Percentiles rank a stretch among this genome's conserved stretches.
phyloP scores from a whole-genome alignment of 2,797 vertebrate species.

The Clarias laeviceps region DNA sequence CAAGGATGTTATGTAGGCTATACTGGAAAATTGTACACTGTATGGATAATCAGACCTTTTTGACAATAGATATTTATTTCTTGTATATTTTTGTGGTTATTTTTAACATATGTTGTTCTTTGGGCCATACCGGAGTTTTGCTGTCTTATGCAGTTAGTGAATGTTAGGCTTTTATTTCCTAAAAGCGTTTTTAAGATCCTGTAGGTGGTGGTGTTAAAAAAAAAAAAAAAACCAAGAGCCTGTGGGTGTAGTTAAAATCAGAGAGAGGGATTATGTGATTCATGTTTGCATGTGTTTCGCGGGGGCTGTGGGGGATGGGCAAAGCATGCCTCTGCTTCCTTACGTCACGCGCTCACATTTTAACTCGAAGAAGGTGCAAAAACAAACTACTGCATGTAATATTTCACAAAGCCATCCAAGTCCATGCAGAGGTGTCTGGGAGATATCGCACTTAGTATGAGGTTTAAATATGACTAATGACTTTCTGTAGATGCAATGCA shows the following conservation, averaged over 20 bases:
- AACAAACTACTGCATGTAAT: neutral
- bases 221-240: conserved; percentile 50
- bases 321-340: conserved; percentile 11
- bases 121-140: neutral
- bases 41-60: neutral
- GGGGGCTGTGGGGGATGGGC: conserved; percentile 21
- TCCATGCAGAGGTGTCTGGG: neutral
- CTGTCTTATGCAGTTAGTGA: neutral
- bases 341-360: conserved; percentile 19
- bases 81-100: neutral
- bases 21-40: neutral
- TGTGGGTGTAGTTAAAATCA: conserved; percentile 47
- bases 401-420: neutral
- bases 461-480: neutral
- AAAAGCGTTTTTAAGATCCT: conserved; percentile 26
- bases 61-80: neutral
- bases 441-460: neutral
- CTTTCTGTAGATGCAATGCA: neutral
- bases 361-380: conserved; percentile 32
- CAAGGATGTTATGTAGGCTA: neutral
- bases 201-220: conserved; percentile 14
- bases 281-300: conserved; percentile 36
- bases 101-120: neutral
- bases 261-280: conserved; percentile 42
- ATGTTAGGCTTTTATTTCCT: neutral